Evolutionary conservation across 2,113 vertebrate species (phyloP).

Genomic region (human (Homo sapiens)): GRCh38 chr2:216572001-216572500

Average conservation of each 20-base stretch:
- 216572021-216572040: not conserved
- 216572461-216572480: not conserved
- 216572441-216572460: not conserved
- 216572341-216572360: not conserved
- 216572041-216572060: not conserved
- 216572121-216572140: not conserved
- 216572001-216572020: not conserved
- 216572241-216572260: constrained; percentile 14
- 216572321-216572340: not conserved
- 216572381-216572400: not conserved
- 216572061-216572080: not conserved
- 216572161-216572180: not conserved
- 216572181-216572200: not conserved
- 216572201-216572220: not conserved
- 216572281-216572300: not conserved
- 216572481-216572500: not conserved
- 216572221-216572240: not conserved
- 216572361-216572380: not conserved
- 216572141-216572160: not conserved
- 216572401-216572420: not conserved
- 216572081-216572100: not conserved
- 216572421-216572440: not conserved
- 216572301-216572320: not conserved
- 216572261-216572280: not conserved
- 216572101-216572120: not conserved